Evolutionary conservation across 1,140 invertebrate species (phyloP).

Genomic region (Ceratina japonica): DNA sequence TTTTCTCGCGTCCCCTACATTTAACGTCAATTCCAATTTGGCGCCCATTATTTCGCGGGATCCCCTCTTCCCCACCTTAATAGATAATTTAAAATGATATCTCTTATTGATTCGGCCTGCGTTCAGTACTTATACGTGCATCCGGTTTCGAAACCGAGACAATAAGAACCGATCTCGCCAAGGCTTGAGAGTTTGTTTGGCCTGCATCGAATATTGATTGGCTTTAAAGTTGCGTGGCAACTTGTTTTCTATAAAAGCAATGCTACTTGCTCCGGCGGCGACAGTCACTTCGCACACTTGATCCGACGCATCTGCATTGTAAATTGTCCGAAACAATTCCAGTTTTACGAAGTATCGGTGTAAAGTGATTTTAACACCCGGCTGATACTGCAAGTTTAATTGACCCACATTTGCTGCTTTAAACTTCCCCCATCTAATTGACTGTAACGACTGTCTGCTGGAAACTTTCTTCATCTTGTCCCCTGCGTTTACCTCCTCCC

Average conservation of each 20-base stretch:
- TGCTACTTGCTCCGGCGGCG: background rate
- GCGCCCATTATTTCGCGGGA: background rate
- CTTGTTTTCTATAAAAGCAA: background rate
- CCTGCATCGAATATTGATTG: too few relatives aligned
- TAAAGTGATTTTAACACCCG: constrained; percentile 19
- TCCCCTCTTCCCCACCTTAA: background rate
- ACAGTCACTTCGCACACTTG: background rate
- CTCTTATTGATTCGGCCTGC: too few relatives aligned
- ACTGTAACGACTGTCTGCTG: constrained; percentile 7
- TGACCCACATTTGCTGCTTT: constrained; percentile 14
- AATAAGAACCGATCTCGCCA: background rate
- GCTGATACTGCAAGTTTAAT: background rate
- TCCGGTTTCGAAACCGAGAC: too few relatives aligned
- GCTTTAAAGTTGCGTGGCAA: background rate
- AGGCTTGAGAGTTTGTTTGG: too few relatives aligned
- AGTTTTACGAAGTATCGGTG: constrained; percentile 24
- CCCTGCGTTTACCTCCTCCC: too few relatives aligned
- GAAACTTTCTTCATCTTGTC: too few relatives aligned
- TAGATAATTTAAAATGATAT: too few relatives aligned
- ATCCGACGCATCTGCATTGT: constrained; percentile 13
- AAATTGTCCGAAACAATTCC: constrained; percentile 22
- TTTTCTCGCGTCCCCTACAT: constrained; percentile 10
- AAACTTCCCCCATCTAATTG: constrained; percentile 8
- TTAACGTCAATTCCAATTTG: constrained; percentile 38
- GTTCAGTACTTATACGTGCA: too few relatives aligned